Percentiles rank a stretch among this genome's conserved stretches.
Evolutionary conservation across 2,113 vertebrate genomes (phyloP).

Genomic region (Anhinga anhinga): DNA sequence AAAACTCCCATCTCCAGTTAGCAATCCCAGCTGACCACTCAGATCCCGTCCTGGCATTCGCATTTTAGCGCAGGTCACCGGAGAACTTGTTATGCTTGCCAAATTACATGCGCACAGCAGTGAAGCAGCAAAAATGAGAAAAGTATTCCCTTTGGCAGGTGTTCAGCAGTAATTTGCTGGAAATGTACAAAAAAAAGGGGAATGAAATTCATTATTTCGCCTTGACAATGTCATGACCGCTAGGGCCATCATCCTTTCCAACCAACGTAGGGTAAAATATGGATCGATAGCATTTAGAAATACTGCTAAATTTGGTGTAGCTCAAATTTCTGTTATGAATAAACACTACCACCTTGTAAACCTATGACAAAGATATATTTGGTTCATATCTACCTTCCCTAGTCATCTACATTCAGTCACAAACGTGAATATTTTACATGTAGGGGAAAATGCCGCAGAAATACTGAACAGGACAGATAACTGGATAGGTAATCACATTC

Average conservation of each 20-base stretch:
- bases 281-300: background rate
- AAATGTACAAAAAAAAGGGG: background rate
- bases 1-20: background rate
- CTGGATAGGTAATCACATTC: background rate
- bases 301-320: background rate
- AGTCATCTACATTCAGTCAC: rapidly evolving
- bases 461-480: background rate
- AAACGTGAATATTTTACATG: rapidly evolving
- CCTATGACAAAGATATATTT: rapidly evolving
- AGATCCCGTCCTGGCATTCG: background rate
- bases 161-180: slow-evolving; percentile 31
- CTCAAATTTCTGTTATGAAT: background rate
- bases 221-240: slow-evolving; percentile 42
- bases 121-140: background rate
- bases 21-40: background rate
- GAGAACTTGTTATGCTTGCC: background rate
- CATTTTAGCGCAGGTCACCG: background rate
- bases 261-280: rapidly evolving
- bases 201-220: slow-evolving; percentile 6
- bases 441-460: background rate
- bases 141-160: slow-evolving; percentile 55
- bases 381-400: background rate
- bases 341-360: background rate
- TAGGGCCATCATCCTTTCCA: background rate
- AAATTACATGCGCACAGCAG: background rate